Conservation (phyloP, 2,797 vertebrate genomes). For the Threskiornis aethiopicus region DNA sequence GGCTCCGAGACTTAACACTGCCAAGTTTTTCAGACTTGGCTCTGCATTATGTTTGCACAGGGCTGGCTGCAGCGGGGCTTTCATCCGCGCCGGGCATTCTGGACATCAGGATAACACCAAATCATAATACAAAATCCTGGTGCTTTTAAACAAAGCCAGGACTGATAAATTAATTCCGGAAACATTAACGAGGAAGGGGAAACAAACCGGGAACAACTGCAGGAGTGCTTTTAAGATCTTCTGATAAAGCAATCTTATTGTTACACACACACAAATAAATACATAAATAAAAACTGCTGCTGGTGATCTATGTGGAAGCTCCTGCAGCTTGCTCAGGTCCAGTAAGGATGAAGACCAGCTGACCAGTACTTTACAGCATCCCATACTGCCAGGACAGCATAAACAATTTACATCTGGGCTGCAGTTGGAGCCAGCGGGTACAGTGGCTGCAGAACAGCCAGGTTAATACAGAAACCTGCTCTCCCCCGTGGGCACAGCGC, state of each 20-base stretch:
- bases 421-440: neutral
- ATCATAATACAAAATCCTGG: neutral
- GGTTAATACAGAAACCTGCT: neutral
- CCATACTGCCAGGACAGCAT: neutral
- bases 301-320: neutral
- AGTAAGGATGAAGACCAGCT: neutral
- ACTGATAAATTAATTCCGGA: neutral
- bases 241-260: neutral
- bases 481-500: neutral
- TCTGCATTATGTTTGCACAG: neutral
- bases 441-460: neutral
- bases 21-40: neutral
- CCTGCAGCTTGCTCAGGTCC: neutral
- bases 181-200: neutral
- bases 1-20: neutral
- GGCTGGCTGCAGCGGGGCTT: neutral
- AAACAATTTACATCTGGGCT: neutral
- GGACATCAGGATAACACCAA: neutral
- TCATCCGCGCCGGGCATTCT: rapidly evolving
- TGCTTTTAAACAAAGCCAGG: neutral
- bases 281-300: neutral
- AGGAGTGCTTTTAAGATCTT: neutral
- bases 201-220: neutral
- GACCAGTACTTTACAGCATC: neutral
- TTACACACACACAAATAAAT: neutral